Conservation (phyloP, 2,888 invertebrate genomes). For the Caenorhabditis panamensis region DNA sequence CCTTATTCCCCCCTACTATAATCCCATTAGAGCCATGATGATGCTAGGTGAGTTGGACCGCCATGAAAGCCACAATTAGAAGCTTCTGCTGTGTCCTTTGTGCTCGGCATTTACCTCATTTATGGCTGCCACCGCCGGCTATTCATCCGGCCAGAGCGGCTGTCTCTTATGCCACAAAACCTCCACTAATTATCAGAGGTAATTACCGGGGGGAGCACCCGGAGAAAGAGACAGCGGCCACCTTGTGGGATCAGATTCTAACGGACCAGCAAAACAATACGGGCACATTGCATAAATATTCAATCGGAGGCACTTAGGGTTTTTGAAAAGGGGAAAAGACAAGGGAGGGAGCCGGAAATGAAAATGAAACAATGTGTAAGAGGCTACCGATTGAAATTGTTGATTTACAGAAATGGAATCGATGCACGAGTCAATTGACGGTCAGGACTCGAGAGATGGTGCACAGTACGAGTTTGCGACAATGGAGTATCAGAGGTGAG, state of each 20-base stretch:
- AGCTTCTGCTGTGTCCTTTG: conserved; percentile 10
- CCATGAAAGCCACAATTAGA: conserved; percentile 5
- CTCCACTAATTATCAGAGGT: conserved; percentile 23
- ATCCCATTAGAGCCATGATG: conserved; percentile 7
- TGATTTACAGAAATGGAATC: conserved; percentile 47
- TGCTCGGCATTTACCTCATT: conserved; percentile 19
- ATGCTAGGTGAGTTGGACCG: conserved; percentile 15
- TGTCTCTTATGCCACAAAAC: conserved; percentile 15
- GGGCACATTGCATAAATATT: conserved; percentile 20
- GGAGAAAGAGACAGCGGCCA: not conserved
- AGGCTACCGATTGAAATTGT: not conserved
- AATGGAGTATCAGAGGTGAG: conserved; percentile 22
- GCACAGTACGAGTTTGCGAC: not conserved
- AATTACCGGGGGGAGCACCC: not conserved
- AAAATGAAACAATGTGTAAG: conserved; percentile 5
- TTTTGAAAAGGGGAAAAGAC: not conserved
- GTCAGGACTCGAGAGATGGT: not conserved
- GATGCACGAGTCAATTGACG: conserved; percentile 15
- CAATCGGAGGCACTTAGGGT: conserved; percentile 18
- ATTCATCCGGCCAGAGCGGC: conserved; percentile 24
- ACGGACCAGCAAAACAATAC: conserved; percentile 11
- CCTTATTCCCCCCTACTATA: not conserved
- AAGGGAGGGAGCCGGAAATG: no score
- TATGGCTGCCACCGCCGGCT: conserved; percentile 1
- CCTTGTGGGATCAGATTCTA: not conserved